Base-by-base conservation (phyloP, 2,888 invertebrate species). In the Drosophila pullipes region DNA sequence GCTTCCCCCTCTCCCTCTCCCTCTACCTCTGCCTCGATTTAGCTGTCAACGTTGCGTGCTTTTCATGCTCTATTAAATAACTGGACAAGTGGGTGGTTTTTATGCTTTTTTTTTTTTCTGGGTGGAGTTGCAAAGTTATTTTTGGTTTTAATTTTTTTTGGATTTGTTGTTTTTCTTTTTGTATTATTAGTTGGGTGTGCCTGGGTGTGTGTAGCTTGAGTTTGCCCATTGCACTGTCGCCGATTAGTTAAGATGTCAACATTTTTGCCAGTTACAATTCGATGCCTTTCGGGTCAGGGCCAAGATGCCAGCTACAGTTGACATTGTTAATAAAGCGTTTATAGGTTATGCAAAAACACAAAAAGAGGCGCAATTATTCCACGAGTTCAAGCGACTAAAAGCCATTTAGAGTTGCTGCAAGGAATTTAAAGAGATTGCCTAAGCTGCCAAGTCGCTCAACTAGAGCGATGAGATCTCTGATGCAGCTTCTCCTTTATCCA, bases 61-160 rank as follows among this genome's bases (percentile, higher is more conserved):
- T 81, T 81, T 82, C 79, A 82, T 76, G 81, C 81, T 81, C 81
- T 81, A 82, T 82, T 81, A 69, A 81, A 65, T 81, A 78, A 78
- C 78, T 81, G 79, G 70, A 74, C 78, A 82, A 76, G 53, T 76
- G 61, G 76, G 65, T 76, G 76, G 44, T 9, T 59, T 31, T 41
- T 33, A 3, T 47, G 13, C 16, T 7, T 28, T 37, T 25, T 22
- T 41, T 59, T 33, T 47, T 64, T 33, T n/a, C n/a, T 33, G 41
- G 61, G 28, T 28, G n/a, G 54, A 68, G 49, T 69, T 74, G 65
- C 60, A 60, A 35, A 64, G 44, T n/a, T 35, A 22, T 47, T 44
- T 47, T 47, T 41, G n/a, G 3, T 11, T 41, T 41, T 11, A 9
- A 18, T 3, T 3, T 37, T 54, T 59, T n/a, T 44, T 33, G 6